Evolutionary conservation across 2,888 invertebrate species (phyloP), one percentile per base, ranked within the genome.

Genomic region (Idaea aversata): DNA sequence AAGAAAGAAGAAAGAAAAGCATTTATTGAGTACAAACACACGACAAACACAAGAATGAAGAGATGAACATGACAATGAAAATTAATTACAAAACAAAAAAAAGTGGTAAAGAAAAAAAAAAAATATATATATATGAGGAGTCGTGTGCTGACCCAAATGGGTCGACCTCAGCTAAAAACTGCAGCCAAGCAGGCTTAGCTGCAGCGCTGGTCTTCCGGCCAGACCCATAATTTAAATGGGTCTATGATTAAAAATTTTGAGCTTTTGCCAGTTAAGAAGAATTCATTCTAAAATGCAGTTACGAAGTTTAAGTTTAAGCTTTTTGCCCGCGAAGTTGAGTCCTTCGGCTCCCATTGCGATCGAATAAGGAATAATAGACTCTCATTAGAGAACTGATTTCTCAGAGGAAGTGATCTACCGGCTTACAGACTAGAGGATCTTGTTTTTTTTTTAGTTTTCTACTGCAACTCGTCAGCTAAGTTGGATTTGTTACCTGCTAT

Each of bases 201-300:
- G 6, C 5, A 5, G 10, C 38, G 10, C 38, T 38, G 7, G 10
- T 10, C 10, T 38, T 38, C 38, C 2, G 7, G 10, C 36, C 5
- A 36, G 6, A 10, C 10, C 10, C 38, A 10, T 6, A 38, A 38
- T 47, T 47, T 5, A 47, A 47, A 47, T 47, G 10, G 4, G 6
- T 13, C 13, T 47, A 47, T 47, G 72, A 73, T 74, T 77, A 79
- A 74, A 77, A 79, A 74, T 73, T 78, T 76, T 79, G 70, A 69
- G 70, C 68, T 73, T 71, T 74, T 65, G 66, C 68, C 69, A 63
- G 66, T 71, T 62, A 67, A 58, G 63, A 6, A 25, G 38, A 62
- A 61, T 64, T 61, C 15, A 65, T 63, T 62, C 64, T 62, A 36
- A 62, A 67, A 65, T 68, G 66, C 68, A 69, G 69, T 65, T 66